phyloP scores from a whole-genome alignment of 92 coral and sea anemone genomes.

The Phenganax subtilis region DNA sequence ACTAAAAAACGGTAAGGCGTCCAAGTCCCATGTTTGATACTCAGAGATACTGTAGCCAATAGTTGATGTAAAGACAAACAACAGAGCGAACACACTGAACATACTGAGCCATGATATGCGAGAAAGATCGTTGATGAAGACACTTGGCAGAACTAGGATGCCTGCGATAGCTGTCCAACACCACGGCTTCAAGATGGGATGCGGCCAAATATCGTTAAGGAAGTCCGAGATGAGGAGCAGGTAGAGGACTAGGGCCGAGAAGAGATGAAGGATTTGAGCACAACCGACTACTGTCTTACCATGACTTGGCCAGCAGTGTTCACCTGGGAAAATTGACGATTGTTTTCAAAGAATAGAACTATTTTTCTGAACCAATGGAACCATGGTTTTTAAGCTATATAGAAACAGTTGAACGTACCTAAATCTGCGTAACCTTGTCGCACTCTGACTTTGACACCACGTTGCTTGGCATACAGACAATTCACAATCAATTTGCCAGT shows the following conservation, averaged over 20 bases:
- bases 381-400: background rate
- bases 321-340: constrained; percentile 51
- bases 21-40: constrained; percentile 76
- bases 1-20: constrained; percentile 74
- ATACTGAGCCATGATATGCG: constrained; percentile 97
- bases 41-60: constrained; percentile 82
- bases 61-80: constrained; percentile 71
- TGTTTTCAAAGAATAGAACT: background rate
- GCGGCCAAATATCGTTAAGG: constrained; percentile 84
- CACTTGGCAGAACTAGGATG: constrained; percentile 71
- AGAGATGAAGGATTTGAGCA: constrained; percentile 84
- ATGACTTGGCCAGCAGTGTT: constrained; percentile 79
- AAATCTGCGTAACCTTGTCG: constrained; percentile 81
- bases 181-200: constrained; percentile 61
- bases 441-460: constrained; percentile 55
- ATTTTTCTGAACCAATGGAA: background rate
- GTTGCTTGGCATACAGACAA: constrained; percentile 70
- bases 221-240: constrained; percentile 92
- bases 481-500: constrained; percentile 90
- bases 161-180: constrained; percentile 88
- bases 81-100: constrained; percentile 93
- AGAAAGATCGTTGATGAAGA: constrained; percentile 77
- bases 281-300: constrained; percentile 74
- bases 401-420: constrained; percentile 50
- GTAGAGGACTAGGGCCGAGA: constrained; percentile 96